Percentiles rank a stretch among this genome's conserved stretches.
phyloP scores from a whole-genome alignment of 35 echinoderm and acorn worm genomes.

The Apostichopus californicus region DNA sequence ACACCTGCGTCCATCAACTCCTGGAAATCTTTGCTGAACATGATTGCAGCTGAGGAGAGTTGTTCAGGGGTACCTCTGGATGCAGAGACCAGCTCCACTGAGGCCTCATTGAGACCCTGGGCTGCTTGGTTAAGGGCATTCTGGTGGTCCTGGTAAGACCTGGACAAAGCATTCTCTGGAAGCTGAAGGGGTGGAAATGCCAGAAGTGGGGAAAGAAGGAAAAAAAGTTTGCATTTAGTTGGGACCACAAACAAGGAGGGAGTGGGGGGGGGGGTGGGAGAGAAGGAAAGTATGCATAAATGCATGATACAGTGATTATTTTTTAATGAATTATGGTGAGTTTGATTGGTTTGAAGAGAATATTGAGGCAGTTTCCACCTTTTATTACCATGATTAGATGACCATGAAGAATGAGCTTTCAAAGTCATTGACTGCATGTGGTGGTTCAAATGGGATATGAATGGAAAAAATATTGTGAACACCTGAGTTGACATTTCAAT shows the following conservation, averaged over 20 bases:
- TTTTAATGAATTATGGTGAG: too few species aligned
- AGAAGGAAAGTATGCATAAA: too few species aligned
- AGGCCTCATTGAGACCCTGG: slow-evolving; percentile 77
- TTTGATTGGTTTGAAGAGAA: too few species aligned
- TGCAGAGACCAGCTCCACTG: slow-evolving; percentile 77
- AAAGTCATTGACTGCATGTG: too few species aligned
- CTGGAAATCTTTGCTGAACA: slow-evolving; percentile 88
- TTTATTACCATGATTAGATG: too few species aligned
- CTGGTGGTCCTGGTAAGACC: slow-evolving; percentile 90
- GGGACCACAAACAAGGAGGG: background rate
- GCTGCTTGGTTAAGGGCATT: slow-evolving; percentile 80
- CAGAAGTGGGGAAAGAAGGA: slow-evolving; percentile 16
- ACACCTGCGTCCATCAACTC: slow-evolving; percentile 92
- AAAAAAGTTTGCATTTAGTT: background rate
- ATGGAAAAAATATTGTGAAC: too few species aligned
- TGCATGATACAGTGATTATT: too few species aligned
- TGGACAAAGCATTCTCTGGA: slow-evolving; percentile 63
- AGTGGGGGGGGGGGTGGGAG: background rate
- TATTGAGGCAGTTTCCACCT: too few species aligned
- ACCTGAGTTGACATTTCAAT: too few species aligned
- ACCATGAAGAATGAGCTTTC: too few species aligned
- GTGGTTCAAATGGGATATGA: too few species aligned
- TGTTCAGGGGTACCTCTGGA: slow-evolving; percentile 79
- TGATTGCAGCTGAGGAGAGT: slow-evolving; percentile 75
- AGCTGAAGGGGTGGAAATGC: slow-evolving; percentile 54